phyloP scores from a whole-genome alignment of 1,140 invertebrate species.

The Subanguina moxae region DNA sequence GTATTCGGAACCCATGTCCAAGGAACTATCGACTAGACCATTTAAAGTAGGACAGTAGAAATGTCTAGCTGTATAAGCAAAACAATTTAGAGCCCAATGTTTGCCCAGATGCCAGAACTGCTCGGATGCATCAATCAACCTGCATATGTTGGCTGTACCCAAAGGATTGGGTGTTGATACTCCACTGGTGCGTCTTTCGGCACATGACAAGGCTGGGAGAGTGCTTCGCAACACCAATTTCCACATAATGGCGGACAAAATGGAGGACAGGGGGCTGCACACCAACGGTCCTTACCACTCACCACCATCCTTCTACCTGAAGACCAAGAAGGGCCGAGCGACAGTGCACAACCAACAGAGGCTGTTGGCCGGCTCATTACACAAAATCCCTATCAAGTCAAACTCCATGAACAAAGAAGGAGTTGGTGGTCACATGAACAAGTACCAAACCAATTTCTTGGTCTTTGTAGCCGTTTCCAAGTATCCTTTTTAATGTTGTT shows the following conservation, averaged over 20 bases:
- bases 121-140: constrained; percentile 30
- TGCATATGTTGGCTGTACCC: constrained; percentile 46
- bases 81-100: constrained; percentile 25
- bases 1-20: constrained; percentile 47
- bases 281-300: background rate
- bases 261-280: background rate
- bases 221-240: constrained; percentile 36
- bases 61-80: background rate
- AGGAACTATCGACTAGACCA: constrained; percentile 36
- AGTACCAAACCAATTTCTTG: constrained; percentile 37
- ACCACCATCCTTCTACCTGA: constrained; percentile 9
- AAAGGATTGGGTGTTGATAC: constrained; percentile 38
- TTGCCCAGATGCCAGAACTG: constrained; percentile 47
- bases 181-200: constrained; percentile 23
- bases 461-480: constrained; percentile 41
- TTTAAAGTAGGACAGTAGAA: constrained; percentile 13
- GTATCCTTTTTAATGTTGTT: constrained; percentile 37
- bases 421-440: constrained; percentile 3
- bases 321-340: constrained; percentile 28
- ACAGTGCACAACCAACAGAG: constrained; percentile 15
- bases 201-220: constrained; percentile 15
- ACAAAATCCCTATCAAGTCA: constrained; percentile 31
- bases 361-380: constrained; percentile 25
- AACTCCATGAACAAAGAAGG: constrained; percentile 16
- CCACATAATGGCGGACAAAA: no score